Conservation (phyloP, 35 echinoderm and acorn worm species). For the Strongylocentrotus purpuratus region DNA sequence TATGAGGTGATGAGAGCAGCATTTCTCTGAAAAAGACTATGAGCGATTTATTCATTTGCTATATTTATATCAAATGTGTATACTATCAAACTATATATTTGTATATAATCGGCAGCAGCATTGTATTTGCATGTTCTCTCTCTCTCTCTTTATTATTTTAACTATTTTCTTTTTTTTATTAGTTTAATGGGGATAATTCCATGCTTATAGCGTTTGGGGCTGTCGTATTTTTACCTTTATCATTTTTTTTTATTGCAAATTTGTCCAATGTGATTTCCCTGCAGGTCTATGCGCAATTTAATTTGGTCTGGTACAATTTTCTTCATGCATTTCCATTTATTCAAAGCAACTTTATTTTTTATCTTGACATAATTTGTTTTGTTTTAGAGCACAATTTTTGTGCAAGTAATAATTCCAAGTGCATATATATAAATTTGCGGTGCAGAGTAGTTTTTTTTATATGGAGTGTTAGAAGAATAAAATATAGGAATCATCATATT, state of each 20-base stretch:
- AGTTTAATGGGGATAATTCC: background rate
- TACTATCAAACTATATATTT: background rate
- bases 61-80: background rate
- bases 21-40: background rate
- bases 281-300: background rate
- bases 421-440: background rate
- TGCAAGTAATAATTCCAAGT: background rate
- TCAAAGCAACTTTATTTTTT: background rate
- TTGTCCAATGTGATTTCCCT: background rate
- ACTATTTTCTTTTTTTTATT: background rate
- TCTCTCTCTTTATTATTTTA: background rate
- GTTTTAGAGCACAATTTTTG: background rate
- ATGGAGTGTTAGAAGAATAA: background rate
- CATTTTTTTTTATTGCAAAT: background rate
- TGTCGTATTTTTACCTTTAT: background rate
- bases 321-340: slow-evolving; percentile 12
- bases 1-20: background rate
- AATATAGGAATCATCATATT: background rate
- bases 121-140: background rate
- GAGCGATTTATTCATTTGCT: background rate
- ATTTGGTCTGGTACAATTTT: background rate
- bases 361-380: background rate
- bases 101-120: background rate
- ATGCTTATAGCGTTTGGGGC: background rate
- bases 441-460: background rate